Conservation (phyloP, 2,797 vertebrate species). For the Fundulus diaphanus region DNA sequence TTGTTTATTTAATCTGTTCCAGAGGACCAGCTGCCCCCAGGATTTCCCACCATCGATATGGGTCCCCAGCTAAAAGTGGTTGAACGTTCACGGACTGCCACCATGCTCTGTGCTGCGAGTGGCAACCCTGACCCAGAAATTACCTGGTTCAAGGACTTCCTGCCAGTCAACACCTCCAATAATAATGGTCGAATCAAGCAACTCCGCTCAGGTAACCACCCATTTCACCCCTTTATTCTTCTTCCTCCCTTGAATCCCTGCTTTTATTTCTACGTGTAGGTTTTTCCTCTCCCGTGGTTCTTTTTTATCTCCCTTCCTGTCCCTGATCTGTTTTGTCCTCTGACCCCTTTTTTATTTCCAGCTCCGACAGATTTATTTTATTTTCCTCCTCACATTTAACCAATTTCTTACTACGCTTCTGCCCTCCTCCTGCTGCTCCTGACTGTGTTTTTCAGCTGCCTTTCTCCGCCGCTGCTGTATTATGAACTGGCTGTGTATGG, state of each 20-base stretch:
- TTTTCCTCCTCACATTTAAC: slow-evolving; percentile 56
- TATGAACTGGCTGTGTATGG: slow-evolving; percentile 62
- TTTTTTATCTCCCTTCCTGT: slow-evolving; percentile 47
- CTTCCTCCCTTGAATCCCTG: slow-evolving; percentile 22
- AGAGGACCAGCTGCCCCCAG: slow-evolving; percentile 97
- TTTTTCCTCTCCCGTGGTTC: slow-evolving; percentile 20
- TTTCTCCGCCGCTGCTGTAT: slow-evolving; percentile 53
- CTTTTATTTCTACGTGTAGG: slow-evolving; percentile 45
- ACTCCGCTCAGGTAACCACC: slow-evolving; percentile 82
- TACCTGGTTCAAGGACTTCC: slow-evolving; percentile 99
- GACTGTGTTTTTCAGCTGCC: slow-evolving; percentile 66
- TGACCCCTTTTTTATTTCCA: slow-evolving; percentile 42
- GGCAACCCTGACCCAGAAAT: slow-evolving; percentile 99
- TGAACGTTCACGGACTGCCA: slow-evolving; percentile 97
- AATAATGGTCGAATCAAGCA: slow-evolving; percentile 98
- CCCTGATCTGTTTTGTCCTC: slow-evolving; percentile 64
- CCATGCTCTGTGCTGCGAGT: slow-evolving; percentile 98
- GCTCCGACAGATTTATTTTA: slow-evolving; percentile 42
- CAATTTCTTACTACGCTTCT: slow-evolving; percentile 49
- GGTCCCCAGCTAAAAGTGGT: slow-evolving; percentile 98
- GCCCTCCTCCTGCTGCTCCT: slow-evolving; percentile 54
- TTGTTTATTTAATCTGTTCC: slow-evolving; percentile 40
- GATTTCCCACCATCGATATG: slow-evolving; percentile 99
- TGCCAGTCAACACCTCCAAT: slow-evolving; percentile 96
- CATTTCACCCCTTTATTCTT: slow-evolving; percentile 20